phyloP scores from a whole-genome alignment of 2,888 invertebrate species.

The Clunio marinus region DNA sequence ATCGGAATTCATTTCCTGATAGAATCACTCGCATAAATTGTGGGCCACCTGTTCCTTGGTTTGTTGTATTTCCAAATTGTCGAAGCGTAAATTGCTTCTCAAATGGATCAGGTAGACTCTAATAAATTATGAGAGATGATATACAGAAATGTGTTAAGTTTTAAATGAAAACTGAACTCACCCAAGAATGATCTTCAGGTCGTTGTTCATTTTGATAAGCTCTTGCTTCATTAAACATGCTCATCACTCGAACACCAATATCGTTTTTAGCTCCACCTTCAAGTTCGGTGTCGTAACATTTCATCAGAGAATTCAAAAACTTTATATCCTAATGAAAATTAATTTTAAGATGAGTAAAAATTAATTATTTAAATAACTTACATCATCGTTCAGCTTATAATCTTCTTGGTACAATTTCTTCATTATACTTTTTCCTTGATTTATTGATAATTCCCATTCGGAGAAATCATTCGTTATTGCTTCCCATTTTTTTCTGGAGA shows the following conservation, averaged over 20 bases:
- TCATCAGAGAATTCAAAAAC: constrained; percentile 40
- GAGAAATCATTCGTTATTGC: constrained; percentile 41
- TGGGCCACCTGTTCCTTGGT: constrained; percentile 46
- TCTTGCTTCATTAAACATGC: constrained; percentile 42
- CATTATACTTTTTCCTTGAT: constrained; percentile 41
- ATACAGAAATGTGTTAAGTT: neutral
- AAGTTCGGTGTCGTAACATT: constrained; percentile 41
- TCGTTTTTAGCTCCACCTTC: constrained; percentile 40
- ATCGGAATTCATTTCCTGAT: constrained; percentile 60
- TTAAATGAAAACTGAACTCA: constrained; percentile 3
- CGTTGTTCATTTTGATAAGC: constrained; percentile 41
- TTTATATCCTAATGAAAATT: constrained; percentile 35
- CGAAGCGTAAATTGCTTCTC: constrained; percentile 55
- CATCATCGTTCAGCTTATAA: constrained; percentile 25
- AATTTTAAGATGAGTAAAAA: neutral
- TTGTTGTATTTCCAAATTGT: constrained; percentile 48
- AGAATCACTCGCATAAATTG: constrained; percentile 59
- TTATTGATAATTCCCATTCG: constrained; percentile 40
- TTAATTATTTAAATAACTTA: no score
- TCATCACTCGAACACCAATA: constrained; percentile 41
- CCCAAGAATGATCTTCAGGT: constrained; percentile 34
- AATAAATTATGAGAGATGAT: constrained; percentile 11
- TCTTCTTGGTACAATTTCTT: constrained; percentile 41
- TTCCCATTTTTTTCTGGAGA: constrained; percentile 42
- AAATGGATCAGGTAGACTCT: constrained; percentile 43